Evolutionary conservation across 2,888 invertebrate species (phyloP).

Genomic region (Sinohyriopsis cumingii): DNA sequence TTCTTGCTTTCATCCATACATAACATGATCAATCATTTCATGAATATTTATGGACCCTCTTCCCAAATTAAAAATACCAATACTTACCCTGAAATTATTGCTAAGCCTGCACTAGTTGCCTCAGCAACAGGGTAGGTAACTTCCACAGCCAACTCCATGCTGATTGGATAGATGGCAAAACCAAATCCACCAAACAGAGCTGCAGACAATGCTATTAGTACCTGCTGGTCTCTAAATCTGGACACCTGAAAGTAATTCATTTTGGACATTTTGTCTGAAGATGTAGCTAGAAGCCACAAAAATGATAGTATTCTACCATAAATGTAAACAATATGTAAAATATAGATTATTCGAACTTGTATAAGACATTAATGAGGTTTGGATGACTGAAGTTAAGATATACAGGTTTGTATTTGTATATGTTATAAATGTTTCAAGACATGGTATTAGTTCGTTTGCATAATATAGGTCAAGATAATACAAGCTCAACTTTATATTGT

Average conservation of each 20-base stretch:
- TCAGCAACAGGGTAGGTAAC: constrained; percentile 74
- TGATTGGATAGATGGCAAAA: constrained; percentile 73
- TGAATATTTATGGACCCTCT: not conserved
- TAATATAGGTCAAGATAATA: no score
- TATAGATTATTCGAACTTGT: no score
- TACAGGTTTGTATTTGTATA: no score
- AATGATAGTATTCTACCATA: no score
- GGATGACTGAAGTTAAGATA: no score
- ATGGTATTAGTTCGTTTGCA: no score
- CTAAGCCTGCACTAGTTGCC: constrained; percentile 73
- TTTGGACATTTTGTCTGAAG: no score
- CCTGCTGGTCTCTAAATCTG: constrained; percentile 50
- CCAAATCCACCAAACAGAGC: constrained; percentile 72
- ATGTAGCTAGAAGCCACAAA: no score
- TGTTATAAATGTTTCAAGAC: no score
- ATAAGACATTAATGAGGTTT: no score
- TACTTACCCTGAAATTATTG: constrained; percentile 73
- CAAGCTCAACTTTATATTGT: no score
- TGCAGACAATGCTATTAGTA: constrained; percentile 65
- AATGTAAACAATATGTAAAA: no score
- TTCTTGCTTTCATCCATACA: not conserved
- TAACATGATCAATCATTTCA: not conserved
- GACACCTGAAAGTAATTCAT: constrained; percentile 48
- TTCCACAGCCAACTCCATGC: constrained; percentile 74
- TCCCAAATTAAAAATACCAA: not conserved